Evolutionary conservation across 2,888 invertebrate species (phyloP).

Genomic region (Mantis religiosa): DNA sequence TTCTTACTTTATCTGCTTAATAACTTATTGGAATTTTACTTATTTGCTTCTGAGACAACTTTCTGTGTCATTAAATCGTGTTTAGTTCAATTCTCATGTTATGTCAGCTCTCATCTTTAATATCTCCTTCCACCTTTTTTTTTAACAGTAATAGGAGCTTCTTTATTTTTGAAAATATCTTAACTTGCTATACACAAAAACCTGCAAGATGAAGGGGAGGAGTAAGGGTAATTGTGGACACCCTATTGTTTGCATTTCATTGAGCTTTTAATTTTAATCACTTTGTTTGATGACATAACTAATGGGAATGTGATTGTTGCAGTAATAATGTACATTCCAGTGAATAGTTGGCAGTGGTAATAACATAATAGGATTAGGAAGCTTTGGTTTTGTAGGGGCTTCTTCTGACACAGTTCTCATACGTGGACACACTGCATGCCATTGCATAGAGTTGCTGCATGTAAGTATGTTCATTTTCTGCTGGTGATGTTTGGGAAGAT

Average conservation of each 20-base stretch:
- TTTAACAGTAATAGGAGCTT: not conserved
- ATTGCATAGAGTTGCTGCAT: not conserved
- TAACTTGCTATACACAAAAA: not conserved
- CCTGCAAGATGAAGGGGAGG: no score
- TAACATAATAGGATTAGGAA: not conserved
- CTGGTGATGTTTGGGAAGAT: no score
- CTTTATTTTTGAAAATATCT: not conserved
- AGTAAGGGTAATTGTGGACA: no score
- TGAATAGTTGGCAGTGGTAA: not conserved
- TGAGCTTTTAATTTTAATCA: not conserved
- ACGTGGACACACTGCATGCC: not conserved
- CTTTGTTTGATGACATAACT: not conserved
- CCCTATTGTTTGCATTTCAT: not conserved
- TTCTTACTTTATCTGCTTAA: no score
- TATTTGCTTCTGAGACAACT: no score
- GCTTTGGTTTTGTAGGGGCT: not conserved
- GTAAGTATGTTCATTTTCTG: not conserved
- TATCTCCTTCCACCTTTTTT: no score
- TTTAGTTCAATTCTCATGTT: no score
- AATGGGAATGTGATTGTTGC: not conserved
- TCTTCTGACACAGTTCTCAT: not conserved
- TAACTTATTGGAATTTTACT: no score
- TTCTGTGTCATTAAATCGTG: no score
- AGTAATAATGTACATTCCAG: not conserved
- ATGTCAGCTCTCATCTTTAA: no score